Base-by-base conservation (phyloP, 23 tunicate species). In the Aplidium turbinatum region DNA sequence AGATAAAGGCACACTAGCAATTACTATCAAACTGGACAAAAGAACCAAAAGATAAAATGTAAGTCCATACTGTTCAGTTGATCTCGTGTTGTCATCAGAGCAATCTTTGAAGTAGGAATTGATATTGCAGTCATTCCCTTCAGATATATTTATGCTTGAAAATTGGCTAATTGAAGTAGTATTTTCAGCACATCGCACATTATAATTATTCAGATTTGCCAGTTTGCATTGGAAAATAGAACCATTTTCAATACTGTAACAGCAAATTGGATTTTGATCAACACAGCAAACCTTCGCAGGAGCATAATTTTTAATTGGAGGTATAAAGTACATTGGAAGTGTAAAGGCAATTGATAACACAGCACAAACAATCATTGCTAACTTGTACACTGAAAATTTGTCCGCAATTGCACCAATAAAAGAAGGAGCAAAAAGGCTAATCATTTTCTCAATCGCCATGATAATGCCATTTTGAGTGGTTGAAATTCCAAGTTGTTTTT, bases 401-500 rank as follows among this genome's bases (percentile, higher is more conserved):
- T 83, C 89, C 2, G 89, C 76, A 4, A 83, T 23, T 2, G 54
- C 72, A 19, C 89, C 89, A 46, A 83, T 28, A 23, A 83, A 26
- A 5, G 89, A 72, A 0, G 89, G 89, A 18, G 78, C 68, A 38
- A 75, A 11, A 34, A 83, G 42, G 38, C 58, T 76, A 24, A 78
- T 42, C 46, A 78, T 35, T 52, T 80, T 81, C 62, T 85, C 87
- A 30, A 74, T 58, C 9, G 97, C 81, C 62, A 78, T 78, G 5
- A 90, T 66, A 4, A 90, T 24, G 20, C 97, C 97, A 72, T 90
- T 90, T 70, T 90, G 97, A 19, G 81, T 73, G 0, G 87, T 45
- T 0, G 89, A 63, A 47, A 90, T 52, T 34, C 97, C 97, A 0
- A 90, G 81, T 31, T 72, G 75, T 53, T 77, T 90, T 39, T 90